These are phyloP conservation scores for Drosophila paranaensis DNA, from an alignment of 2,888 invertebrate genomes.

Conservation along the genomic window DNA sequence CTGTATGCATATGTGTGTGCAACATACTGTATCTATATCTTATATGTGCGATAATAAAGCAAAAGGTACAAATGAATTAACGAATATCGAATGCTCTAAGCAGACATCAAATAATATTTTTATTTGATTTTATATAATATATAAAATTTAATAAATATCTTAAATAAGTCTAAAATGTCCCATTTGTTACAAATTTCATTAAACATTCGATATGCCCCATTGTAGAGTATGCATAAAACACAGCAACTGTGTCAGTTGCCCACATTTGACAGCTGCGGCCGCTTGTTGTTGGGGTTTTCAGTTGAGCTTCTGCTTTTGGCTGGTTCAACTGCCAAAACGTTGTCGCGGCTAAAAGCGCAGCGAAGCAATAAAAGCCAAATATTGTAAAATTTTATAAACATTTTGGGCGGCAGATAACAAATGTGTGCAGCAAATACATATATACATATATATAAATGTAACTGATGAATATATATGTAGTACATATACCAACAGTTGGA, in stretches of 20 bases:
- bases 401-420: constrained; percentile 1
- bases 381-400: constrained; percentile 18
- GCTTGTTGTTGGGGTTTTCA: constrained; percentile 20
- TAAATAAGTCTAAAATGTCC: no score
- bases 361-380: constrained; percentile 30
- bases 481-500: background rate
- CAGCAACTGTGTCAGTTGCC: constrained; percentile 8
- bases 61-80: background rate
- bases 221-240: background rate
- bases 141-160: no score
- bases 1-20: constrained; percentile 33
- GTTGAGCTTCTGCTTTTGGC: constrained; percentile 24
- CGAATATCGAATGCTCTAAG: background rate
- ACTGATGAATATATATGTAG: background rate
- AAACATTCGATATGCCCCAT: background rate
- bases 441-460: background rate
- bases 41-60: constrained; percentile 38
- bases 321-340: constrained; percentile 55
- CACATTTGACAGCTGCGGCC: constrained; percentile 56
- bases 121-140: no score
- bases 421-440: constrained; percentile 1
- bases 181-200: background rate
- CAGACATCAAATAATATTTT: no score
- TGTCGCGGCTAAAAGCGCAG: constrained; percentile 45
- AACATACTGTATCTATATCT: constrained; percentile 39